phyloP scores from a whole-genome alignment of 2,113 vertebrate genomes.

The Cavia porcellus region DNA sequence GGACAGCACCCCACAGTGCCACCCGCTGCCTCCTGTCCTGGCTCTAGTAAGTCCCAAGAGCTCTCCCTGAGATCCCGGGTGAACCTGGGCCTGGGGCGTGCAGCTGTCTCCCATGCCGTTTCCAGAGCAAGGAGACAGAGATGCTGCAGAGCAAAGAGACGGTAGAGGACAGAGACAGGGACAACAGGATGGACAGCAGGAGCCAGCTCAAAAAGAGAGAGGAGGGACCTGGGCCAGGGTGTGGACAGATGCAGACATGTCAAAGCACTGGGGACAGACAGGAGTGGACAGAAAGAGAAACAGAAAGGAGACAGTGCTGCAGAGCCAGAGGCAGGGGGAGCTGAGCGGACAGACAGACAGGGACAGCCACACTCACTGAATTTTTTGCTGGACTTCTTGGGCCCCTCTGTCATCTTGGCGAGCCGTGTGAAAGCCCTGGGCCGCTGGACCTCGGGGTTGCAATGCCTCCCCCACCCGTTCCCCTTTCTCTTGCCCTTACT shows the following conservation, averaged over 20 bases:
- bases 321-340: not conserved
- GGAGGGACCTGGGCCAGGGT: fast-evolving
- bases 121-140: not conserved
- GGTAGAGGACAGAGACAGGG: not conserved
- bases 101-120: not conserved
- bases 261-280: not conserved
- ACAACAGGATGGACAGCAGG: not conserved
- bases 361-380: slow-evolving; percentile 86
- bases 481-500: slow-evolving; percentile 71
- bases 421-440: fast-evolving
- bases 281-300: slow-evolving; percentile 55
- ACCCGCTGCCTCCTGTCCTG: fast-evolving
- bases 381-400: slow-evolving; percentile 87
- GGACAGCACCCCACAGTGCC: not conserved
- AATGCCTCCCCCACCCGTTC: slow-evolving; percentile 78
- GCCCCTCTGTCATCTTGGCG: slow-evolving; percentile 81
- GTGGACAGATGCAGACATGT: not conserved
- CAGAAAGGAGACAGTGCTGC: not conserved
- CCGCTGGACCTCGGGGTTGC: not conserved
- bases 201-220: not conserved
- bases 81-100: not conserved
- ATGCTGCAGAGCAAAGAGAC: no score
- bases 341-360: not conserved
- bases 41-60: not conserved
- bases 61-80: not conserved